Evolutionary conservation across 2,888 invertebrate species (phyloP).

Genomic region (Cosmorhoe ocellata): DNA sequence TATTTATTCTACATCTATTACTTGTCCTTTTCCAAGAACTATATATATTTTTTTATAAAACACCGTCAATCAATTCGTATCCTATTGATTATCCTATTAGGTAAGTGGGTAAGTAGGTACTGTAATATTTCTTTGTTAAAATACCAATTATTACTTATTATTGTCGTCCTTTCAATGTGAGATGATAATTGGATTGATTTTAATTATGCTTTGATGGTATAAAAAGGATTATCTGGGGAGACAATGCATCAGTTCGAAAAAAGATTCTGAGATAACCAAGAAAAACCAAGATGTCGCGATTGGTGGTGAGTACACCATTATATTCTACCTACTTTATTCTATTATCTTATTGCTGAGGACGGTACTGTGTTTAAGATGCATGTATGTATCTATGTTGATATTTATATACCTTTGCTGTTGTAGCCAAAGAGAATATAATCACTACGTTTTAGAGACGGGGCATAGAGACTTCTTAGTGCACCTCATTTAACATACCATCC

Average conservation of each 20-base stretch:
- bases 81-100: slow-evolving; percentile 25
- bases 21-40: slow-evolving; percentile 4
- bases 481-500: too few relatives aligned
- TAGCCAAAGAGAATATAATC: too few relatives aligned
- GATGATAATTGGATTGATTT: slow-evolving; percentile 14
- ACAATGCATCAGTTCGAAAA: slow-evolving; percentile 14
- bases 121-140: slow-evolving; percentile 26
- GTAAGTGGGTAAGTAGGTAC: slow-evolving; percentile 5
- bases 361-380: too few relatives aligned
- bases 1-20: too few relatives aligned
- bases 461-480: too few relatives aligned
- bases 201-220: slow-evolving; percentile 15
- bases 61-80: slow-evolving; percentile 13
- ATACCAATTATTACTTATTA: slow-evolving; percentile 10
- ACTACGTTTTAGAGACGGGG: too few relatives aligned
- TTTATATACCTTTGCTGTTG: too few relatives aligned
- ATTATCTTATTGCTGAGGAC: too few relatives aligned
- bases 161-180: slow-evolving; percentile 14
- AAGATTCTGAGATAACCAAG: neutral
- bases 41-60: slow-evolving; percentile 2
- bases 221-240: slow-evolving; percentile 8
- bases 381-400: too few relatives aligned
- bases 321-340: neutral
- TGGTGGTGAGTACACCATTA: slow-evolving; percentile 28
- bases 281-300: slow-evolving; percentile 27